These are phyloP conservation scores for Oeneis ivallda DNA, from an alignment of 2,888 invertebrate species.

Conservation along the genomic window DNA sequence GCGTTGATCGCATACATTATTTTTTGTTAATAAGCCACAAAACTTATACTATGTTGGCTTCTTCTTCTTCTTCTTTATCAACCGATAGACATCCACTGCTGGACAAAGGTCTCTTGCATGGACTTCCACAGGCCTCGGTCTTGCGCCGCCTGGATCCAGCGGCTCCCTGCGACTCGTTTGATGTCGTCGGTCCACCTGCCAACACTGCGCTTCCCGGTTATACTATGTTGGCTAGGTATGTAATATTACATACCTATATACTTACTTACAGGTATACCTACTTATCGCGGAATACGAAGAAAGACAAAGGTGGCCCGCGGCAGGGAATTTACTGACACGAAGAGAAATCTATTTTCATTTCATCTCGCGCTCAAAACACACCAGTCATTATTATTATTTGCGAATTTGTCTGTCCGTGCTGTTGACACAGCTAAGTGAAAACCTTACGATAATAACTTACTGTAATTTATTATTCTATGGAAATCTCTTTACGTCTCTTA, in stretches of 20 bases:
- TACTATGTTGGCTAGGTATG: too few species aligned
- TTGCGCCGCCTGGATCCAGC: too few species aligned
- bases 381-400: constrained; percentile 6
- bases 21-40: too few species aligned
- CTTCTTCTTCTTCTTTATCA: too few species aligned
- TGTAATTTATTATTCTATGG: background rate
- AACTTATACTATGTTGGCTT: too few species aligned
- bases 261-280: background rate
- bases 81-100: too few species aligned
- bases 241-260: background rate
- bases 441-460: background rate
- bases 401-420: background rate
- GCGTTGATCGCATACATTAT: too few species aligned
- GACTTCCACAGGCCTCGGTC: too few species aligned
- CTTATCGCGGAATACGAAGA: background rate
- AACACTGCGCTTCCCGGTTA: too few species aligned
- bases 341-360: constrained; percentile 15
- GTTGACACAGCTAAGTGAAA: constrained; percentile 11
- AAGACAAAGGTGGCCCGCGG: constrained; percentile 4
- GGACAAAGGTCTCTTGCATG: too few species aligned
- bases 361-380: background rate
- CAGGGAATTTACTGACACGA: constrained; percentile 1
- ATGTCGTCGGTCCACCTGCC: too few species aligned
- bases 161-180: too few species aligned
- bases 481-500: background rate